These are phyloP conservation scores for Fopius arisanus DNA, from an alignment of 1,140 invertebrate species.

Conservation along the genomic window DNA sequence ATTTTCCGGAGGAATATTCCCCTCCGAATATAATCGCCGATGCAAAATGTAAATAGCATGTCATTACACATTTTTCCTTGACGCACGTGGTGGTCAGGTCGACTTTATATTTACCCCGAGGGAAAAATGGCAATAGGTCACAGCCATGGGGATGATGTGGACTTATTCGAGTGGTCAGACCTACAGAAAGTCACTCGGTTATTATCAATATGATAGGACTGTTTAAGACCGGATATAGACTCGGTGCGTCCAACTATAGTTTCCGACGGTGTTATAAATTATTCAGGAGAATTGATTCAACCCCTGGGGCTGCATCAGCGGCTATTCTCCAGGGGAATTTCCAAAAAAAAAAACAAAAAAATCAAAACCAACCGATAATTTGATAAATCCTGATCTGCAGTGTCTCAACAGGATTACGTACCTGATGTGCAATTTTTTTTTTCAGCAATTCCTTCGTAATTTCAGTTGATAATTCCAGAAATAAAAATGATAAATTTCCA, in stretches of 20 bases:
- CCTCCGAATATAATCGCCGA: not conserved
- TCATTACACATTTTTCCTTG: slow-evolving; percentile 17
- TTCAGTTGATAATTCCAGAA: no score
- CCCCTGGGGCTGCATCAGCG: slow-evolving; percentile 35
- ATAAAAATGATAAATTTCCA: no score
- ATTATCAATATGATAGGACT: slow-evolving; percentile 27
- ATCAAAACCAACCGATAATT: no score
- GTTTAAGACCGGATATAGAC: slow-evolving; percentile 44
- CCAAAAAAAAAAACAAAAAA: no score
- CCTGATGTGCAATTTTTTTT: not conserved
- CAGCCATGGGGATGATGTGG: slow-evolving; percentile 48
- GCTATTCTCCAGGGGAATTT: slow-evolving; percentile 9
- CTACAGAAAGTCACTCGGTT: slow-evolving; percentile 28
- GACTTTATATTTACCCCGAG: not conserved
- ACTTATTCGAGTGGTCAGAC: slow-evolving; percentile 50
- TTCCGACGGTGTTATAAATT: slow-evolving; percentile 47
- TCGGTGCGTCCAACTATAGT: slow-evolving; percentile 38
- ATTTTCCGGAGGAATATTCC: no score
- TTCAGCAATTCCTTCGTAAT: not conserved
- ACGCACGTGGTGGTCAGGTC: slow-evolving; percentile 16
- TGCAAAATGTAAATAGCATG: not conserved
- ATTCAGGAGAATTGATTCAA: slow-evolving; percentile 54
- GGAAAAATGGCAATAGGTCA: slow-evolving; percentile 44
- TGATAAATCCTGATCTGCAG: no score
- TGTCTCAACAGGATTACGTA: not conserved